Conservation (phyloP, 2,113 vertebrate species). For the Illadopsis cleaveri region DNA sequence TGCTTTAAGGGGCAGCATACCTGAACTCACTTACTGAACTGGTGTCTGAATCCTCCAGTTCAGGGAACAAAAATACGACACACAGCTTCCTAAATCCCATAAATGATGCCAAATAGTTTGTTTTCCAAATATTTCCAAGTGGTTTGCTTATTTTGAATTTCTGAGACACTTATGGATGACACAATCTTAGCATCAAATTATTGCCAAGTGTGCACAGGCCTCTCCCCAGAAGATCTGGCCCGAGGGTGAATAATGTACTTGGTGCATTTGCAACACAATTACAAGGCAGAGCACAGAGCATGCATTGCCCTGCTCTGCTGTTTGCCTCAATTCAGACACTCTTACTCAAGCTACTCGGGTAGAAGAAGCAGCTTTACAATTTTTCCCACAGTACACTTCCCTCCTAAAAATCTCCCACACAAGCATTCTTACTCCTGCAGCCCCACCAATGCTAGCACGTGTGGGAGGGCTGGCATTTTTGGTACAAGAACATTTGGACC, state of each 20-base stretch:
- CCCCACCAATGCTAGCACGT: not conserved
- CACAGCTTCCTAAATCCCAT: not conserved
- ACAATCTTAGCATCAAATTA: not conserved
- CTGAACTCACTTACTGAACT: not conserved
- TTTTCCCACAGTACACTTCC: not conserved
- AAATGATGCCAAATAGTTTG: not conserved
- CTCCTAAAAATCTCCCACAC: constrained; percentile 4
- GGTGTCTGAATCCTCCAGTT: not conserved
- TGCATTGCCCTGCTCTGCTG: not conserved
- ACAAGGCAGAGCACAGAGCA: not conserved
- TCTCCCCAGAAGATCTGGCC: constrained; percentile 3
- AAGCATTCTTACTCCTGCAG: constrained; percentile 11
- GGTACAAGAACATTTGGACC: not conserved
- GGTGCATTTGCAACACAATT: constrained; percentile 35
- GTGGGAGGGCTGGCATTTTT: constrained; percentile 25
- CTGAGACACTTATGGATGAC: not conserved
- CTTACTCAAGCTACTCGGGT: not conserved
- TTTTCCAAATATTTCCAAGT: not conserved
- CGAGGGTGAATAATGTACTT: not conserved
- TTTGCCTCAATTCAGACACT: not conserved
- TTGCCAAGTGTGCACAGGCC: constrained; percentile 1
- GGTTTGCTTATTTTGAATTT: constrained; percentile 16
- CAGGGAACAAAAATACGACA: not conserved
- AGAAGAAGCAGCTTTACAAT: not conserved
- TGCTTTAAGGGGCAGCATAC: not conserved